Evolutionary conservation across 2,888 invertebrate genomes (phyloP).

Genomic region (Sclerodermus sp.): DNA sequence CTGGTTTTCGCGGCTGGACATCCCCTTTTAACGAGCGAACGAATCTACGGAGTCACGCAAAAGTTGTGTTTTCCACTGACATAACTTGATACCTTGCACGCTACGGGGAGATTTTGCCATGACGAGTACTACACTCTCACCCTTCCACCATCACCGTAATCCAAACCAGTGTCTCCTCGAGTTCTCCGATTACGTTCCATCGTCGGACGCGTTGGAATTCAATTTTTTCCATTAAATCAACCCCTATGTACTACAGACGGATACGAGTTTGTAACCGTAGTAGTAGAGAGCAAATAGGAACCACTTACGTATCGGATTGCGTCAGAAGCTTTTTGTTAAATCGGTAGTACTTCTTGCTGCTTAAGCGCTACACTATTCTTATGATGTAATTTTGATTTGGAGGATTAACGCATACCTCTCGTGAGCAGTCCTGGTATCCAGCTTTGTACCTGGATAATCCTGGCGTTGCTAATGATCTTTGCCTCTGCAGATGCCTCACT

Average conservation of each 20-base stretch:
- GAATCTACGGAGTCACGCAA: conserved; percentile 13
- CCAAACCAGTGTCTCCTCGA: conserved; percentile 20
- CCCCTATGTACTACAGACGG: too few species aligned
- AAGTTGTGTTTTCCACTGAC: conserved; percentile 12
- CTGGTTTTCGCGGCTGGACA: conserved; percentile 16
- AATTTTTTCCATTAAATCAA: conserved; percentile 12
- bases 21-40: conserved; percentile 20
- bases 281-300: not conserved
- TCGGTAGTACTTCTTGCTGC: too few species aligned
- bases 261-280: not conserved
- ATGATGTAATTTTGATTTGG: too few species aligned
- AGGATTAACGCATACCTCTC: conserved; percentile 65
- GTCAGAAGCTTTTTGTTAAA: too few species aligned
- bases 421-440: conserved; percentile 69
- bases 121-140: too few species aligned
- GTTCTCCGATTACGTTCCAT: conserved; percentile 27
- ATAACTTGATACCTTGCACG: conserved; percentile 17
- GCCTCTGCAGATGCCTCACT: conserved; percentile 77
- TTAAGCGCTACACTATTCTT: too few species aligned
- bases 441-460: conserved; percentile 67
- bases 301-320: not conserved
- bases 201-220: conserved; percentile 19
- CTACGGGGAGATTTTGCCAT: too few species aligned
- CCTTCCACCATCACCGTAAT: conserved; percentile 9
- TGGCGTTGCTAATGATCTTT: conserved; percentile 68